Evolutionary conservation across 2,113 vertebrate species (phyloP).

Genomic region (Perca fluviatilis): DNA sequence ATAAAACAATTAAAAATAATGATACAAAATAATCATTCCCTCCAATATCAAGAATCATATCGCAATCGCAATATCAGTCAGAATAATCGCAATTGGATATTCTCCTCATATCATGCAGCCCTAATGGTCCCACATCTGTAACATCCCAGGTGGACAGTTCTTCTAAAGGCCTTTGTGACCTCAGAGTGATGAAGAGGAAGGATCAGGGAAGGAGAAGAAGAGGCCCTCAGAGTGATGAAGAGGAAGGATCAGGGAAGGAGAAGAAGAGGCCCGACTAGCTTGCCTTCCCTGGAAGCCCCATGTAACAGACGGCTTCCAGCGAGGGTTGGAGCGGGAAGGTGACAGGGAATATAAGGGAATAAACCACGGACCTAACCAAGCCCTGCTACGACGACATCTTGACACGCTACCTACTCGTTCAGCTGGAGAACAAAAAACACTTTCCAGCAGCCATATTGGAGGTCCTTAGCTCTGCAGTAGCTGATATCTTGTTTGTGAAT

Average conservation of each 20-base stretch:
- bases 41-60: too few species aligned
- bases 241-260: slow-evolving; percentile 17
- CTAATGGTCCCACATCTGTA: neutral
- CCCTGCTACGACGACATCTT: neutral
- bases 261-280: slow-evolving; percentile 1
- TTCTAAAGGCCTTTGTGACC: neutral
- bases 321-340: too few species aligned
- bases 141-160: neutral
- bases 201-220: slow-evolving; percentile 9
- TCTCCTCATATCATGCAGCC: too few species aligned
- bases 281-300: neutral
- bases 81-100: too few species aligned
- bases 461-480: too few species aligned
- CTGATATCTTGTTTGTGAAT: neutral
- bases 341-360: neutral
- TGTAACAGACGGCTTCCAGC: neutral
- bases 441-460: too few species aligned
- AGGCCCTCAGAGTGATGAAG: neutral
- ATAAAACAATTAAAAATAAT: too few species aligned
- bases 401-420: neutral
- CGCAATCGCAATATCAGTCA: too few species aligned
- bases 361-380: neutral
- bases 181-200: slow-evolving; percentile 1
- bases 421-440: neutral
- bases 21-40: too few species aligned